Percentiles rank a stretch among this genome's conserved stretches.
Evolutionary conservation across 1,140 invertebrate genomes (phyloP).

Genomic region (Bicyclus anynana): DNA sequence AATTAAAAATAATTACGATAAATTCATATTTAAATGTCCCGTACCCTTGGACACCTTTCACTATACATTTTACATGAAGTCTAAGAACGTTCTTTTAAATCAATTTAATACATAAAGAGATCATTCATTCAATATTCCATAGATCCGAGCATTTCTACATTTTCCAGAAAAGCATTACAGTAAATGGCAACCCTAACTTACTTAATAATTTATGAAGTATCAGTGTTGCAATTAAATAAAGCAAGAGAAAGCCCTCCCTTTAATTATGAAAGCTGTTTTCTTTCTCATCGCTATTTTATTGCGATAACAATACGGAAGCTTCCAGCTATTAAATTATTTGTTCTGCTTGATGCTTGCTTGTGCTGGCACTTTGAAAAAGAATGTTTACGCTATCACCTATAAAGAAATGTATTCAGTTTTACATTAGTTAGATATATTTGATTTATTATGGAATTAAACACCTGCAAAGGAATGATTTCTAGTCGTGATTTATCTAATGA

Average conservation of each 20-base stretch:
- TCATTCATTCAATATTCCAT: not conserved
- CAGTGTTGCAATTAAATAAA: constrained; percentile 16
- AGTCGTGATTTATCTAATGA: too few relatives aligned
- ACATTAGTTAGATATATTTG: too few relatives aligned
- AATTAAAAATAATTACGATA: too few relatives aligned
- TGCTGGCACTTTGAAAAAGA: constrained; percentile 16
- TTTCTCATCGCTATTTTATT: constrained; percentile 65
- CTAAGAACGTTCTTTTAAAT: too few relatives aligned
- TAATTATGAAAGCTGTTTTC: constrained; percentile 62
- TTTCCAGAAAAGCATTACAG: not conserved
- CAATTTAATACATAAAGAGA: not conserved
- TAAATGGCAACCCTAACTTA: not conserved
- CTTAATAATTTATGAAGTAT: constrained; percentile 7
- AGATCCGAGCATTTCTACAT: too few relatives aligned
- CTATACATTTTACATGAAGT: too few relatives aligned
- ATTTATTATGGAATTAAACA: too few relatives aligned
- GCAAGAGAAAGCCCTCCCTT: constrained; percentile 31
- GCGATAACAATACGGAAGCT: constrained; percentile 63
- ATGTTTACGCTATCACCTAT: too few relatives aligned
- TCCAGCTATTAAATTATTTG: constrained; percentile 65
- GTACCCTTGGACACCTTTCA: too few relatives aligned
- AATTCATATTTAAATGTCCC: too few relatives aligned
- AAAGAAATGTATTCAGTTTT: too few relatives aligned
- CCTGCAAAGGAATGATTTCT: too few relatives aligned
- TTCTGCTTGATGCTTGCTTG: constrained; percentile 26